Evolutionary conservation across 2,797 vertebrate genomes (phyloP), one percentile per base, ranked within the genome.

Genomic region (Spea hammondii): DNA sequence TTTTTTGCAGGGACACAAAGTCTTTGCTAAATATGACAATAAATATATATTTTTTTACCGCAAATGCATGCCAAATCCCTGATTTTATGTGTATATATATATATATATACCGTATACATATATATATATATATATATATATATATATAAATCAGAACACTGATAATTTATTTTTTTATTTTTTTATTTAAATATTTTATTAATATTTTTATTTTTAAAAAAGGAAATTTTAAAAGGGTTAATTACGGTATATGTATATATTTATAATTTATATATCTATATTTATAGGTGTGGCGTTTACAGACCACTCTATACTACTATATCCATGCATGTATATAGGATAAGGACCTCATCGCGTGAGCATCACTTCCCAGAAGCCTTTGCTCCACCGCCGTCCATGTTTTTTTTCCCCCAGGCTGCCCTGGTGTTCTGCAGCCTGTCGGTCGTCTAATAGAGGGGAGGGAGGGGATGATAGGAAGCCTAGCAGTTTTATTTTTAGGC

Each of bases 401-500:
- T 65, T 32, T 32, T 32, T 32, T 11, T 8, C 55, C n/a, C 44
- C 47, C 46, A 62, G 10, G 59, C 59, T 62, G 59, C 59, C 10
- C 6, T 55, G 46, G 71, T 54, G 64, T 47, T 55, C 62, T 60
- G 71, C 6, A 14, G 73, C 77, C 49, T 53, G 59, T 75, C 48
- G 11, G 47, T 13, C 48, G 6, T n/a, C 13, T 32, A 12, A 32
- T 6, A 32, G 59, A 12, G 70, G 4, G 32, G 45, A 57, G 55
- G 66, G 47, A 32, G 51, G 60, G 50, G 65, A 62, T 47, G 69
- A 68, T 74, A 86, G 80, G 85, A 86, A 17, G 49, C 72, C 86
- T 5, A 14, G 84, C 86, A 80, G 86, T 84, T 92, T 92, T 92
- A 92, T 93, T 93, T 93, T 93, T 93, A 92, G 92, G 88, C 89